Conservation (phyloP, 2,888 invertebrate species). For the Tholera decimalis region DNA sequence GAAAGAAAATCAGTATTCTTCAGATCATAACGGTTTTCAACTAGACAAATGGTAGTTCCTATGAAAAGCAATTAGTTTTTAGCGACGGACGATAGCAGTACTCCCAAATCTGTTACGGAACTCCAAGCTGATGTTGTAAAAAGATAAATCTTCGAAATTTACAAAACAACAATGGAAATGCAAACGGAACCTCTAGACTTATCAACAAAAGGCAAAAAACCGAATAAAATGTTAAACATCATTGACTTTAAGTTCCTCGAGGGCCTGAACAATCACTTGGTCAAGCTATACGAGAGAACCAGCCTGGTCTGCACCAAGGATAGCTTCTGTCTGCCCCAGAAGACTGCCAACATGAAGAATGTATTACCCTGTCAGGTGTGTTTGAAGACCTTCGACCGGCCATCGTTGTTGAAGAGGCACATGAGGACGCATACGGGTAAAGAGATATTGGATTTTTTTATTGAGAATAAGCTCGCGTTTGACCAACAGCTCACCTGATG, state of each 20-base stretch:
- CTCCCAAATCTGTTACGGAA: no score
- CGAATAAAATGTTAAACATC: slow-evolving; percentile 75
- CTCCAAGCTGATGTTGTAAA: no score
- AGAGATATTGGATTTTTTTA: neutral
- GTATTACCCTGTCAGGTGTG: slow-evolving; percentile 92
- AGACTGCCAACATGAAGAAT: slow-evolving; percentile 73
- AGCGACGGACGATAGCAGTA: neutral
- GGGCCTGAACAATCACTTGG: slow-evolving; percentile 84
- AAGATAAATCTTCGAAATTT: neutral
- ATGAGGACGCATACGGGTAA: slow-evolving; percentile 93
- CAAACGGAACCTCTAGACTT: slow-evolving; percentile 87
- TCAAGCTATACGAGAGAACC: slow-evolving; percentile 84
- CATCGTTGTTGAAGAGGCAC: slow-evolving; percentile 93
- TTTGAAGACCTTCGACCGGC: slow-evolving; percentile 93
- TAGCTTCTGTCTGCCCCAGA: slow-evolving; percentile 63
- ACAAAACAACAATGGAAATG: slow-evolving; percentile 71
- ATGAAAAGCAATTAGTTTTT: neutral
- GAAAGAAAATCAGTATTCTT: neutral
- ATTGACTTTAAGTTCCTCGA: slow-evolving; percentile 85
- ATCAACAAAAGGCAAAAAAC: slow-evolving; percentile 75
- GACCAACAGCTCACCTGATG: no score
- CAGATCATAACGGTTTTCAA: no score
- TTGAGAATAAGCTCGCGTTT: neutral
- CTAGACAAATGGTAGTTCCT: neutral
- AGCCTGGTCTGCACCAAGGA: slow-evolving; percentile 72